These are phyloP conservation scores for Setipinna tenuifilis DNA, from an alignment of 2,797 vertebrate genomes.

Conservation along the genomic window DNA sequence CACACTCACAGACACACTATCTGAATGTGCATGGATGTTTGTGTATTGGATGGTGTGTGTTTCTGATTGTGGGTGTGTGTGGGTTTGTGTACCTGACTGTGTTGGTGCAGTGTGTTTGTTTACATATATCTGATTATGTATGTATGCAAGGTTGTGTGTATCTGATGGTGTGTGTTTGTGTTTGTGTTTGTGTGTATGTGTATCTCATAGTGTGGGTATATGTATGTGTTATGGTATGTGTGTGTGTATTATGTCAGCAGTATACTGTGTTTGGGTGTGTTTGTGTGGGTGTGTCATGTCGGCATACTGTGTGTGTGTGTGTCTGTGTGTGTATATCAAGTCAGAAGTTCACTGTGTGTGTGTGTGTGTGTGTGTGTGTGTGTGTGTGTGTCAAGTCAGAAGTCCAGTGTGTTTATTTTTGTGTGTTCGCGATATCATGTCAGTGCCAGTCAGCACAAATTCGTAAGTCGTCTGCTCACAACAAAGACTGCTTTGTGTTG, in stretches of 20 bases:
- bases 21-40: not conserved
- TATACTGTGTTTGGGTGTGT: too few species aligned
- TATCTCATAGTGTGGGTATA: too few species aligned
- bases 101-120: too few species aligned
- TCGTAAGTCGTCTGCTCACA: not conserved
- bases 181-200: too few species aligned
- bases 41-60: not conserved
- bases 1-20: constrained; percentile 4
- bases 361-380: not conserved
- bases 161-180: too few species aligned
- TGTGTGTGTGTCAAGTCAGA: not conserved
- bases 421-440: not conserved
- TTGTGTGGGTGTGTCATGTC: too few species aligned
- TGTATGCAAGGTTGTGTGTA: too few species aligned
- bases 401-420: not conserved
- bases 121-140: too few species aligned
- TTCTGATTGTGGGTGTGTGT: not conserved
- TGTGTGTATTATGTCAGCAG: too few species aligned
- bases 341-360: not conserved
- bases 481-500: constrained; percentile 7
- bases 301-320: not conserved
- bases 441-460: not conserved
- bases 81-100: not conserved
- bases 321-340: not conserved
- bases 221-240: too few species aligned